Conservation (phyloP, 2,888 invertebrate species). For the Drosophila subsilvestris region DNA sequence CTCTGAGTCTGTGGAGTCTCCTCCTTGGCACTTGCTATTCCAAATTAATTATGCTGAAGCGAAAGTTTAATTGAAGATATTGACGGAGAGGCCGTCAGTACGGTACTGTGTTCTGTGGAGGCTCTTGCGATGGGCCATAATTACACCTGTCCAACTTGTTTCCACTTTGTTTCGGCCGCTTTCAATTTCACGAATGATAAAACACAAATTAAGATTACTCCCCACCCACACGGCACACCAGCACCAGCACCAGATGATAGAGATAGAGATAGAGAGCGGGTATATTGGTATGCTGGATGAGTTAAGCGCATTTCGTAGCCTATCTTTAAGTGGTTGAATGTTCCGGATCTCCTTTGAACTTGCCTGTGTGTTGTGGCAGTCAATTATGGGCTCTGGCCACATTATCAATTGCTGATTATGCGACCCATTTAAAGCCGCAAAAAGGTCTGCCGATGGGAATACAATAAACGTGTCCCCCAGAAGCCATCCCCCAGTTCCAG, state of each 20-base stretch:
- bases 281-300: conserved; percentile 12
- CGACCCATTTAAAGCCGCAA: conserved; percentile 60
- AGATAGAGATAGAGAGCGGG: neutral
- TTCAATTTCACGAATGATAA: conserved; percentile 77
- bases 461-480: conserved; percentile 46
- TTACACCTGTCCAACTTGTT: conserved; percentile 72
- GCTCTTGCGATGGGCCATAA: conserved; percentile 46
- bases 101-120: neutral
- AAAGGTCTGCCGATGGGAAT: conserved; percentile 50
- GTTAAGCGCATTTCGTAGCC: conserved; percentile 18
- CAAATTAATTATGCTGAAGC: conserved; percentile 71
- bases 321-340: conserved; percentile 23
- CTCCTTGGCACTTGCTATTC: conserved; percentile 19
- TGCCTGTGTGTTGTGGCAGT: conserved; percentile 18
- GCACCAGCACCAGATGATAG: neutral
- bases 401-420: conserved; percentile 68
- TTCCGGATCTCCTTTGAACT: conserved; percentile 10
- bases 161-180: conserved; percentile 48
- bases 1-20: conserved; percentile 4
- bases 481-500: conserved; percentile 12
- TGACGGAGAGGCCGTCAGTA: conserved; percentile 28
- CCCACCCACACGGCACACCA: too few relatives aligned
- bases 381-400: conserved; percentile 46
- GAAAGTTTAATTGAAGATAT: conserved; percentile 75
- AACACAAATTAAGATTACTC: conserved; percentile 65